phyloP scores from a whole-genome alignment of 2,797 vertebrate species.

The Pseudochirops cupreus region DNA sequence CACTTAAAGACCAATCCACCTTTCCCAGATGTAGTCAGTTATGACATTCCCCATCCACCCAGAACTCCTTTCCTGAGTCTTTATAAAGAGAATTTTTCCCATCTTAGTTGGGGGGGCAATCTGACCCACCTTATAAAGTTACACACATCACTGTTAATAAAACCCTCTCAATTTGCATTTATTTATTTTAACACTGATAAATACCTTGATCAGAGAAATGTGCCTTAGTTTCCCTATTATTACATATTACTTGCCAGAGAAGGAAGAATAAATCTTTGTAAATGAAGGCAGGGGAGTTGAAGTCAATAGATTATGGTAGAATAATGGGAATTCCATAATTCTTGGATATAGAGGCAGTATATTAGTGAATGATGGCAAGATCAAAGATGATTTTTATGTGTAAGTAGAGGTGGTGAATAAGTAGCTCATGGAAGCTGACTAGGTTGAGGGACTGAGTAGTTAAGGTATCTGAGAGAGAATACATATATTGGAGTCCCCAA shows the following conservation, averaged over 20 bases:
- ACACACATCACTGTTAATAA: neutral
- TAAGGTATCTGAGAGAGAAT: neutral
- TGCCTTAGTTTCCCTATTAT: neutral
- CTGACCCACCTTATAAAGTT: no score
- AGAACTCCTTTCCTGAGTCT: no score
- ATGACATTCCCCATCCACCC: no score
- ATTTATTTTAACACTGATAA: neutral
- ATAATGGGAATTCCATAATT: no score
- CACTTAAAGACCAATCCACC: no score
- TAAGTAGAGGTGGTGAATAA: neutral
- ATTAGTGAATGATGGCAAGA: neutral
- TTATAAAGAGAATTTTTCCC: no score
- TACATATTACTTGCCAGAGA: neutral
- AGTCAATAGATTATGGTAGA: neutral
- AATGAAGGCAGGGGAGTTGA: neutral
- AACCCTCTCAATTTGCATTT: neutral
- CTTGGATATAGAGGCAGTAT: neutral
- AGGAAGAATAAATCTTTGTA: neutral
- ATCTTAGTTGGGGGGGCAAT: no score
- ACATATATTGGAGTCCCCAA: neutral
- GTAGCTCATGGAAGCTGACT: neutral
- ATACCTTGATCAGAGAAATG: neutral
- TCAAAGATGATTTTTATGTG: neutral
- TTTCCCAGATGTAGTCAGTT: no score
- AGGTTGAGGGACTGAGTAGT: neutral